A percentile compares a stretch with the other conserved stretches of the same genome.
phyloP scores from a whole-genome alignment of 2,113 vertebrate genomes.

The Aptenodytes forsteri region DNA sequence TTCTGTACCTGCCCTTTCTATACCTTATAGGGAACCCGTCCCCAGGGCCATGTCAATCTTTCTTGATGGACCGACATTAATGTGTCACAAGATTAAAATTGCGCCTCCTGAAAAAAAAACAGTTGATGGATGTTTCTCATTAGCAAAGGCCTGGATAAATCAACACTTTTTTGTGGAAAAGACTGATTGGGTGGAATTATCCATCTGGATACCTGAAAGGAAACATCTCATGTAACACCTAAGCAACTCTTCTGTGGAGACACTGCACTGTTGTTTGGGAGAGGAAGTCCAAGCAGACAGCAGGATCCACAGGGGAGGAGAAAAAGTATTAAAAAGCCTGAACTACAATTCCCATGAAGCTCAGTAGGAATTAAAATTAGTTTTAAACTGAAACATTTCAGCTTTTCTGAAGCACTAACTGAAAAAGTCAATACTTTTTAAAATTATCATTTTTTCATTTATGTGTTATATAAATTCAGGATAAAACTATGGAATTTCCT shows the following conservation, averaged over 20 bases:
- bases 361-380: neutral
- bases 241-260: neutral
- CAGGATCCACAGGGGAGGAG: neutral
- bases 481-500: neutral
- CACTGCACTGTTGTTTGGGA: neutral
- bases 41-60: neutral
- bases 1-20: neutral
- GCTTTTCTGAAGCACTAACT: neutral
- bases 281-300: neutral
- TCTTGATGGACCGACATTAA: neutral
- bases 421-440: neutral
- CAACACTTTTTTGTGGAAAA: neutral
- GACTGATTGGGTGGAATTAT: neutral
- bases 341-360: neutral
- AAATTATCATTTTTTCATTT: neutral
- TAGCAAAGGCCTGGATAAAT: neutral
- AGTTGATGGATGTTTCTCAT: neutral
- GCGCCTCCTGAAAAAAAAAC: neutral
- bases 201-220: neutral
- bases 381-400: neutral
- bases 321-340: neutral
- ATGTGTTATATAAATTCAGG: neutral
- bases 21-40: neutral
- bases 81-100: neutral
- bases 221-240: neutral